These are phyloP conservation scores for Callipepla squamata DNA, from an alignment of 2,113 vertebrate genomes.

Conservation along the genomic window DNA sequence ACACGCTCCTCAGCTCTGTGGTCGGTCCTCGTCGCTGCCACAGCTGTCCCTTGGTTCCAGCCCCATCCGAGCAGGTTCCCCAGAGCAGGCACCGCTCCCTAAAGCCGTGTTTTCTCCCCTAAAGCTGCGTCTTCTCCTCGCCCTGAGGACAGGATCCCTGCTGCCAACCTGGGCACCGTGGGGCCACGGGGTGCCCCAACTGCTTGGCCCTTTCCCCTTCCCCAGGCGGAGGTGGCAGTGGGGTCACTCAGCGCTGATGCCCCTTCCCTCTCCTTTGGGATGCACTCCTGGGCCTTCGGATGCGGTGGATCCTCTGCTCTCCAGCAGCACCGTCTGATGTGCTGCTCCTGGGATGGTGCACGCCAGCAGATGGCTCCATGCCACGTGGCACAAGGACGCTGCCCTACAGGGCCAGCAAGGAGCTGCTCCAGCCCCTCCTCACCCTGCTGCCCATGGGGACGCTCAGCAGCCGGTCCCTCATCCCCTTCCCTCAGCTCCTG, in stretches of 20 bases:
- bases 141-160: fast-evolving
- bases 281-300: not conserved
- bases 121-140: fast-evolving
- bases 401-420: not conserved
- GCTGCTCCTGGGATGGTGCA: too few relatives aligned
- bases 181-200: not conserved
- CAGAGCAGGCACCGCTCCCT: not conserved
- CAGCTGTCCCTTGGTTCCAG: not conserved
- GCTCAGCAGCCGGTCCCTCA: fast-evolving
- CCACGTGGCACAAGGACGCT: fast-evolving
- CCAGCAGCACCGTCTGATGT: not conserved
- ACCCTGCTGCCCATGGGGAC: fast-evolving
- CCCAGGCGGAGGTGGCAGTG: fast-evolving
- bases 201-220: not conserved
- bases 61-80: not conserved
- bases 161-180: not conserved
- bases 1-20: fast-evolving
- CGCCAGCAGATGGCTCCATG: not conserved
- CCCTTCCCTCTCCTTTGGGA: fast-evolving
- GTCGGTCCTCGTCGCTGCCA: not conserved
- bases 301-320: not conserved
- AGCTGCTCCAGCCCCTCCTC: not conserved
- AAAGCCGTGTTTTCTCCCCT: not conserved
- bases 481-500: constrained; percentile 10
- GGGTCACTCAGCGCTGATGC: fast-evolving